phyloP scores from a whole-genome alignment of 2,797 vertebrate species.

The Acomys russatus region DNA sequence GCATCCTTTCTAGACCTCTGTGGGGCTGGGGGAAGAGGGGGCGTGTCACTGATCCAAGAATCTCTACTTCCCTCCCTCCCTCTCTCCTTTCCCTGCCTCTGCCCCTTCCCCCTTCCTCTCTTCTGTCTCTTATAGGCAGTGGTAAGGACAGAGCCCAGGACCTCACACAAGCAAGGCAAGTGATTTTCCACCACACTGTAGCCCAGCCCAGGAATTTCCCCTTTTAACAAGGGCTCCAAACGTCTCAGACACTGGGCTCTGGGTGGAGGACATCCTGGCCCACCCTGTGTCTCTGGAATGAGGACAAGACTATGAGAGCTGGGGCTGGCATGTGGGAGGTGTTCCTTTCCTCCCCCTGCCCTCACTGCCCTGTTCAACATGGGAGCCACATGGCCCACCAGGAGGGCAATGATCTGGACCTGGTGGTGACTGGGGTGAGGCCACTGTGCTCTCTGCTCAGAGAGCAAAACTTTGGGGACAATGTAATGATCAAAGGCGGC shows the following conservation, averaged over 20 bases:
- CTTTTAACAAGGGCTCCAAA: neutral
- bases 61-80: neutral
- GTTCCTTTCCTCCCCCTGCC: neutral
- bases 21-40: neutral
- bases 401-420: neutral
- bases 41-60: neutral
- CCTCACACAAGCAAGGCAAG: neutral
- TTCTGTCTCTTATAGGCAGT: too few relatives aligned
- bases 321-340: rapidly evolving
- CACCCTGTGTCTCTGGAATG: neutral
- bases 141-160: neutral
- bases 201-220: neutral
- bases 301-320: neutral
- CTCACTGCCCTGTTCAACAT: neutral
- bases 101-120: neutral
- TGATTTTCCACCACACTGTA: neutral
- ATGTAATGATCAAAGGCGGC: conserved; percentile 81
- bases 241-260: neutral
- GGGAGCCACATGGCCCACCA: neutral
- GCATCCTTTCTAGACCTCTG: neutral
- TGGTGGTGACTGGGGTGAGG: conserved; percentile 54
- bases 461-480: conserved; percentile 83
- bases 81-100: neutral
- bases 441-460: conserved; percentile 61
- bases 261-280: neutral